Evolutionary conservation across 2,888 invertebrate species (phyloP).

Genomic region (Euclidia mi): DNA sequence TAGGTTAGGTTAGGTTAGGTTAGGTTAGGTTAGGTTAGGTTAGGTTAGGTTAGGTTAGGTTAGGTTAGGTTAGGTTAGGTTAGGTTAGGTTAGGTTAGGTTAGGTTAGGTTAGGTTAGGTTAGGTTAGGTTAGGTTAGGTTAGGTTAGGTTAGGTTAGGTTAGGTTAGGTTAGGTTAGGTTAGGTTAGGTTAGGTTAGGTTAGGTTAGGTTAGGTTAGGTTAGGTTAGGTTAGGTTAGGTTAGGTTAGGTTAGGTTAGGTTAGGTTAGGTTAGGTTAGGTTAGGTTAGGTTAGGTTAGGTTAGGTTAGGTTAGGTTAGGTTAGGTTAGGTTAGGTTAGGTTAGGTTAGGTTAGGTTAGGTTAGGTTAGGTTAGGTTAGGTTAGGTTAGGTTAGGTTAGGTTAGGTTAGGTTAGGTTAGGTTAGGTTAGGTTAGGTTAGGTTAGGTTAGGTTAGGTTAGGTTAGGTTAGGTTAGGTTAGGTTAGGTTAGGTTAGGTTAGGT

Average conservation of each 20-base stretch:
- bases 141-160: slow-evolving; percentile 20
- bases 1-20: slow-evolving; percentile 30
- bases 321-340: slow-evolving; percentile 22
- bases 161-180: slow-evolving; percentile 16
- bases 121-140: slow-evolving; percentile 19
- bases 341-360: slow-evolving; percentile 18
- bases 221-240: slow-evolving; percentile 17
- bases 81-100: slow-evolving; percentile 32
- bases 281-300: slow-evolving; percentile 20
- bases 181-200: slow-evolving; percentile 18
- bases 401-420: slow-evolving; percentile 29
- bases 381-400: slow-evolving; percentile 30
- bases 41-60: slow-evolving; percentile 32
- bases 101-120: slow-evolving; percentile 28
- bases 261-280: slow-evolving; percentile 17
- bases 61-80: slow-evolving; percentile 31
- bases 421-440: slow-evolving; percentile 31
- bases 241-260: slow-evolving; percentile 21
- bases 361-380: slow-evolving; percentile 16
- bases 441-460: slow-evolving; percentile 27
- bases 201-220: slow-evolving; percentile 18
- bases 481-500: background rate
- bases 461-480: slow-evolving; percentile 2
- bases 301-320: slow-evolving; percentile 21
- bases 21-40: slow-evolving; percentile 31